Evolutionary conservation across 2,888 invertebrate genomes (phyloP).

Genomic region (Ceriagrion tenellum): DNA sequence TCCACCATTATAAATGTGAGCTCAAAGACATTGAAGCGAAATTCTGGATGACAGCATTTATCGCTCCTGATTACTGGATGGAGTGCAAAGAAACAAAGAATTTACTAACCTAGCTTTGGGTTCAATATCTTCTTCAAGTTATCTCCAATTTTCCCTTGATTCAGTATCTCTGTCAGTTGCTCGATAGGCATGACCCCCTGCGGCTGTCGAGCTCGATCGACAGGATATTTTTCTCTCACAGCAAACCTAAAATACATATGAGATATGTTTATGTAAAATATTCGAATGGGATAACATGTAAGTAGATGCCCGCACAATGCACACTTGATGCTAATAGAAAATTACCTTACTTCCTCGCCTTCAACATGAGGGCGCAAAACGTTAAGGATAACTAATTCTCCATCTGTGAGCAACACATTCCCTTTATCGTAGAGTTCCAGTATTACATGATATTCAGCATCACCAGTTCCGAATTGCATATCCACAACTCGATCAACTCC

Average conservation of each 20-base stretch:
- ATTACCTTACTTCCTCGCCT: constrained; percentile 89
- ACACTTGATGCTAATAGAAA: background rate
- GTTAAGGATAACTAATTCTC: constrained; percentile 92
- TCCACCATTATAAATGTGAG: too few relatives aligned
- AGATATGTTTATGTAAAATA: constrained; percentile 21
- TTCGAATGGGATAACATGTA: background rate
- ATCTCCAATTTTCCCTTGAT: constrained; percentile 85
- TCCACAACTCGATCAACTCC: constrained; percentile 97
- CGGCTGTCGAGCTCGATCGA: constrained; percentile 86
- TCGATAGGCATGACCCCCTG: constrained; percentile 81
- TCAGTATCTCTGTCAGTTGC: constrained; percentile 81
- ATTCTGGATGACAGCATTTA: too few relatives aligned
- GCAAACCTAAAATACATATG: constrained; percentile 83
- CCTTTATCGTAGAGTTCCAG: constrained; percentile 97
- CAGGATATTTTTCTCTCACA: constrained; percentile 94
- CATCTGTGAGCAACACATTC: constrained; percentile 96
- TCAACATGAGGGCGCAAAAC: constrained; percentile 95
- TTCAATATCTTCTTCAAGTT: constrained; percentile 90
- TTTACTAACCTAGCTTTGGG: constrained; percentile 84
- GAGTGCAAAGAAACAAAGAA: background rate
- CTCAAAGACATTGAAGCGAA: too few relatives aligned
- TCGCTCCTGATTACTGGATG: too few relatives aligned
- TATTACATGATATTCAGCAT: constrained; percentile 96
- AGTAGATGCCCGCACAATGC: constrained; percentile 14
- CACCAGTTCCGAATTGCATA: constrained; percentile 95